Evolutionary conservation across 2,797 vertebrate species (phyloP), one percentile per base, ranked within the genome.

Genomic region (Echeneis naucrates): DNA sequence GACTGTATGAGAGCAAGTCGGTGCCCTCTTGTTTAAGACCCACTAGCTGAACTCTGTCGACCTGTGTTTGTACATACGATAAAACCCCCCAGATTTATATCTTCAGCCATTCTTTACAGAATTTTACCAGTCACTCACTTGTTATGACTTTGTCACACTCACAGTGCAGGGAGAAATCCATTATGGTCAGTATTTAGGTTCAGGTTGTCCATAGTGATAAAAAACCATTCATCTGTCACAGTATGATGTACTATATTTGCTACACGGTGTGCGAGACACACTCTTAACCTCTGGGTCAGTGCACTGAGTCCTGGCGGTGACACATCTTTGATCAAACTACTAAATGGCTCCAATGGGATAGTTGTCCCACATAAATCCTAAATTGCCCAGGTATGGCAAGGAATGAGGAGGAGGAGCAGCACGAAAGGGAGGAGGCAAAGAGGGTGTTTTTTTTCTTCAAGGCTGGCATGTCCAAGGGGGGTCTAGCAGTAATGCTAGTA

Each of bases 321-420:
- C 86, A 90, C 81, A 81, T 86, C 81, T 90, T 87, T 88, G 85
- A 89, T 89, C 85, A 87, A 78, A 56, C 69, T 78, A 73, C 85
- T 73, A 80, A 89, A 87, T 75, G 79, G 74, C 77, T 83, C 50
- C 54, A 82, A 75, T 74, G 71, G 56, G 58, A 82, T 66, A 63
- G 78, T 72, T 84, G 82, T 66, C 62, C 62, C 75, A 68, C 77
- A 84, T 89, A 88, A 87, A 90, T 86, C 80, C 84, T 68, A 62
- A 80, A 73, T 44, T 40, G 68, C 68, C 38, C 59, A 74, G 75
- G 78, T 76, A 63, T 81, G 45, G 57, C 33, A 17, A 70, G 56
- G 58, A 71, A 40, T 53, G 45, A 38, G 32, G 24, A 70, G 33
- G 11, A 32, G 54, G 14, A 72, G 33, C 13, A 37, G 50, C 12